These are phyloP conservation scores for Netelia virgata DNA, from an alignment of 2,888 invertebrate genomes.

Conservation along the genomic window DNA sequence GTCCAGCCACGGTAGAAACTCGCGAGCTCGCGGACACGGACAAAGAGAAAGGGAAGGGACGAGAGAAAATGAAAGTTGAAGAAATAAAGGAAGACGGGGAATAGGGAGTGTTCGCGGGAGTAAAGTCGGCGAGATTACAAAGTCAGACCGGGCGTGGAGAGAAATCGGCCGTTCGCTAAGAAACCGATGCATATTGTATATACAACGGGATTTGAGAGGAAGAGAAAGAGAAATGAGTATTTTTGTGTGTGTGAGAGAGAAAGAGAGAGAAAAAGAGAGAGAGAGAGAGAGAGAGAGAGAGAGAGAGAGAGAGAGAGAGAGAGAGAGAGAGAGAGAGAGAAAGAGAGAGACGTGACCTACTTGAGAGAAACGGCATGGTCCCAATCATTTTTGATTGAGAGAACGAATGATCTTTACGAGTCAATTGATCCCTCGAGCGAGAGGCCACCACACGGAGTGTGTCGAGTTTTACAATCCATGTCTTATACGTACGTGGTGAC, in stretches of 20 bases:
- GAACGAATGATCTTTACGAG: constrained; percentile 66
- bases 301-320: not conserved
- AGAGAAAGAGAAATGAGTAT: not conserved
- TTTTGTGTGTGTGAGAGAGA: not conserved
- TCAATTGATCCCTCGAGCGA: constrained; percentile 61
- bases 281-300: not conserved
- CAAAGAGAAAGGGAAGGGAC: not conserved
- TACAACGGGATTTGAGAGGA: constrained; percentile 3
- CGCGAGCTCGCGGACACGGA: constrained; percentile 4
- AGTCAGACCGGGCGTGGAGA: constrained; percentile 24
- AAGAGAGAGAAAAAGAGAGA: not conserved
- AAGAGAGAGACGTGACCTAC: constrained; percentile 45
- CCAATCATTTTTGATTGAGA: constrained; percentile 64
- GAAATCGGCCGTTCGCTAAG: not conserved
- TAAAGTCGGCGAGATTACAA: constrained; percentile 35
- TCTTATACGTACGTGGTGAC: not conserved
- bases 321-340: constrained; percentile 15
- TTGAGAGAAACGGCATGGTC: constrained; percentile 48
- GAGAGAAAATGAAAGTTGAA: constrained; percentile 2
- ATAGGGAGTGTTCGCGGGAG: not conserved
- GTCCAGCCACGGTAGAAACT: not conserved
- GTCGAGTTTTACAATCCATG: constrained; percentile 18
- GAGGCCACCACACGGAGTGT: constrained; percentile 35
- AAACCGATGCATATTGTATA: constrained; percentile 4
- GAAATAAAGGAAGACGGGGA: not conserved